Percentiles rank a stretch among this genome's conserved stretches.
These are phyloP conservation scores for Osmoderma eremita DNA, from an alignment of 2,888 invertebrate genomes.

Conservation along the genomic window DNA sequence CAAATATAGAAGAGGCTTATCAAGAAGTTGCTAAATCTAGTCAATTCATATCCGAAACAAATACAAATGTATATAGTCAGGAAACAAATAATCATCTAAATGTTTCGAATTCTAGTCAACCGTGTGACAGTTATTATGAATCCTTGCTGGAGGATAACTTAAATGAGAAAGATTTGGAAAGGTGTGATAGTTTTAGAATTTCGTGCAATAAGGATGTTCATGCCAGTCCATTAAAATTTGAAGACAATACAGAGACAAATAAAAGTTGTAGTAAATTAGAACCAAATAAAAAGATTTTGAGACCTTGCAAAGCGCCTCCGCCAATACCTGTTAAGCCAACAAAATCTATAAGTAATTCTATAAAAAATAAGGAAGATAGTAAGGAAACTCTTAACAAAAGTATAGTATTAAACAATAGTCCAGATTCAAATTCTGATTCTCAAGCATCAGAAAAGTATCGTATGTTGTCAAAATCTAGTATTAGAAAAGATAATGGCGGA, in stretches of 20 bases:
- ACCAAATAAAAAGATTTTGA: conserved; percentile 51
- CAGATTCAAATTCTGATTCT: conserved; percentile 15
- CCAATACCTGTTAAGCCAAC: conserved; percentile 74
- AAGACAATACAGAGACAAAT: conserved; percentile 43
- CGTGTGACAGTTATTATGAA: conserved; percentile 61
- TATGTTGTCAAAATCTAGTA: background rate
- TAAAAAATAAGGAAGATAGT: conserved; percentile 21
- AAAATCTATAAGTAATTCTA: conserved; percentile 46
- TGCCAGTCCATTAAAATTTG: background rate
- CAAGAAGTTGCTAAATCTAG: conserved; percentile 45
- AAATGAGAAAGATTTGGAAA: conserved; percentile 56
- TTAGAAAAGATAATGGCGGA: background rate
- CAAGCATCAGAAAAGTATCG: conserved; percentile 21
- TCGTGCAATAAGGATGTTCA: background rate
- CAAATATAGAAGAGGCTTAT: conserved; percentile 50
- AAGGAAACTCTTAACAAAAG: conserved; percentile 2
- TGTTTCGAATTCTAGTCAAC: conserved; percentile 57
- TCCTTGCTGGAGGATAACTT: conserved; percentile 59
- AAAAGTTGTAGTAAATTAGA: conserved; percentile 44
- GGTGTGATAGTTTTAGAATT: conserved; percentile 53
- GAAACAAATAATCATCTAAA: conserved; percentile 26
- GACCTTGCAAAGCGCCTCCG: conserved; percentile 68
- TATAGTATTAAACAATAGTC: conserved; percentile 12
- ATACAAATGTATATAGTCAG: conserved; percentile 20
- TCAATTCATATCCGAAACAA: conserved; percentile 40